A percentile compares a stretch with the other conserved stretches of the same genome.
Evolutionary conservation across 2,888 invertebrate species (phyloP).

Genomic region (Dorcus parallelipipedus): DNA sequence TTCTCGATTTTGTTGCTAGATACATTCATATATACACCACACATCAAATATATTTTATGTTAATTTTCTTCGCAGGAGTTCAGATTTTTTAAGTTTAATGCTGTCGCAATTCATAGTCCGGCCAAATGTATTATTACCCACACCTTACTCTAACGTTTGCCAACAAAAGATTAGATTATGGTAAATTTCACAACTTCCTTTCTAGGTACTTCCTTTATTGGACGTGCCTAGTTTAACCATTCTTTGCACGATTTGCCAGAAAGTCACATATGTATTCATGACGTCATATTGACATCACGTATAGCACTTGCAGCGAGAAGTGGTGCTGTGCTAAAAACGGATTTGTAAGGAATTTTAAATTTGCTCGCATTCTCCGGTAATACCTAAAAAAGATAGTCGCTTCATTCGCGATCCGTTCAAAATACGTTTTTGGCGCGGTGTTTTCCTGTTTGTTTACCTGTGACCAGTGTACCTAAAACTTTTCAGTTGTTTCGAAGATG

Average conservation of each 20-base stretch:
- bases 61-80: too few species aligned
- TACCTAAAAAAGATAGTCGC: too few species aligned
- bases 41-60: too few species aligned
- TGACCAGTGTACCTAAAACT: background rate
- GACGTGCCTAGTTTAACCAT: background rate
- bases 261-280: constrained; percentile 17
- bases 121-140: too few species aligned
- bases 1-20: too few species aligned
- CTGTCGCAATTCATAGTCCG: too few species aligned
- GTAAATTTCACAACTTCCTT: constrained; percentile 5
- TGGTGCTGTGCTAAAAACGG: background rate
- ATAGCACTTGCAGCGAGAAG: background rate
- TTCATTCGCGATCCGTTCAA: too few species aligned
- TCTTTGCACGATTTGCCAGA: constrained; percentile 1
- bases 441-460: background rate
- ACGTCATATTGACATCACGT: constrained; percentile 20
- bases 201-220: background rate
- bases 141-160: too few species aligned
- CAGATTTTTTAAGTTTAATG: too few species aligned
- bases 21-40: too few species aligned
- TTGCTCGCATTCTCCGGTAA: background rate
- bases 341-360: background rate
- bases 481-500: background rate
- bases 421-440: background rate
- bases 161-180: background rate